Percentiles rank a stretch among this genome's conserved stretches.
These are phyloP conservation scores for Python bivittatus DNA, from an alignment of 2,113 vertebrate species.

Conservation along the genomic window DNA sequence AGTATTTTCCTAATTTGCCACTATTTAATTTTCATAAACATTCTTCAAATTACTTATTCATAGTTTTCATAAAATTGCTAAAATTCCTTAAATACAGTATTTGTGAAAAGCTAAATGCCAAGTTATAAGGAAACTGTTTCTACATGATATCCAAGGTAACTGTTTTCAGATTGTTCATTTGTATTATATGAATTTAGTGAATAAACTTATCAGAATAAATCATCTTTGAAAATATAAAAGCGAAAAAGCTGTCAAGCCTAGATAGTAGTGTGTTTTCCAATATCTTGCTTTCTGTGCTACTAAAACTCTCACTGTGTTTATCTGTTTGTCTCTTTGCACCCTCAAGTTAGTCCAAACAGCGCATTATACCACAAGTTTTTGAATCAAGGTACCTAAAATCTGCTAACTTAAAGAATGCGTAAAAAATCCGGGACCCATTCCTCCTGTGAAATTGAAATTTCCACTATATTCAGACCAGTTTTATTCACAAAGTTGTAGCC, in stretches of 20 bases:
- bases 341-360: no score
- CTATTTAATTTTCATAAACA: background rate
- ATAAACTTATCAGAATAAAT: background rate
- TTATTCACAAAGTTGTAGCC: no score
- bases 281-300: background rate
- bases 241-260: background rate
- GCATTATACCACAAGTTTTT: no score
- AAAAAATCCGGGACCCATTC: no score
- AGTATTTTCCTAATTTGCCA: background rate
- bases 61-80: slow-evolving; percentile 31
- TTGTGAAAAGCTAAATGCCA: slow-evolving; percentile 9
- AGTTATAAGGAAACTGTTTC: slow-evolving; percentile 6
- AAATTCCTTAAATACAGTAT: slow-evolving; percentile 24
- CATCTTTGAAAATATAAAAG: background rate
- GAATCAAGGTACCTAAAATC: no score
- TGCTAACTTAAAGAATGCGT: no score
- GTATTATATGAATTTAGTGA: slow-evolving; percentile 17
- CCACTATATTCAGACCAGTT: no score
- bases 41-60: slow-evolving; percentile 4
- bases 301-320: no score
- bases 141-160: background rate
- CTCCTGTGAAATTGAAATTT: no score
- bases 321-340: no score
- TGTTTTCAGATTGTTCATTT: slow-evolving; percentile 23
- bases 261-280: background rate